phyloP scores from a whole-genome alignment of 2,888 invertebrate genomes.

The Synanthedon myopaeformis region DNA sequence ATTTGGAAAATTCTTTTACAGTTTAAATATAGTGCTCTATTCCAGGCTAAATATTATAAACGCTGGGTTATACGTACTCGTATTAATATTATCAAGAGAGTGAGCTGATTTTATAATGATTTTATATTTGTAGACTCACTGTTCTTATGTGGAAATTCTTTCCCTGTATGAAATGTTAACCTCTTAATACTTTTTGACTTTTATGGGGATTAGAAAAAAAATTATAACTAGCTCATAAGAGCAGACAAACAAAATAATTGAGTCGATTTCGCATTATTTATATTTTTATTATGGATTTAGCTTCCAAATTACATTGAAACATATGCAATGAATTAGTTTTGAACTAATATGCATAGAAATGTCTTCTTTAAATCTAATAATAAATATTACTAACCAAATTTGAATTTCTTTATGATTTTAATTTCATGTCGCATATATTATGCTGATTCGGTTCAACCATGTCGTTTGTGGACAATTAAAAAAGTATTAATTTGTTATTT shows the following conservation, averaged over 20 bases:
- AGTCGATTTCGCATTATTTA: no score
- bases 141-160: no score
- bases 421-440: neutral
- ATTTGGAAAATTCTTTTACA: no score
- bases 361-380: neutral
- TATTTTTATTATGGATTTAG: neutral
- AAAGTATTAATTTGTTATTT: neutral
- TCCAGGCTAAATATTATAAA: no score
- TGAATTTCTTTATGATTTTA: neutral
- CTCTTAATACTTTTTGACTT: neutral
- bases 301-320: neutral
- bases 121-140: no score
- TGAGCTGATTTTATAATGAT: no score
- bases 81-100: no score
- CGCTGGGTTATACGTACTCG: no score
- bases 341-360: neutral
- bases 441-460: neutral
- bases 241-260: no score
- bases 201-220: neutral
- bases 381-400: neutral
- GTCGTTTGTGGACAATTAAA: neutral
- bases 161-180: no score
- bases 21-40: no score
- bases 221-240: neutral
- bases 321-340: neutral